These are phyloP conservation scores for Euleptes europaea DNA, from an alignment of 2,113 vertebrate species.

Conservation along the genomic window DNA sequence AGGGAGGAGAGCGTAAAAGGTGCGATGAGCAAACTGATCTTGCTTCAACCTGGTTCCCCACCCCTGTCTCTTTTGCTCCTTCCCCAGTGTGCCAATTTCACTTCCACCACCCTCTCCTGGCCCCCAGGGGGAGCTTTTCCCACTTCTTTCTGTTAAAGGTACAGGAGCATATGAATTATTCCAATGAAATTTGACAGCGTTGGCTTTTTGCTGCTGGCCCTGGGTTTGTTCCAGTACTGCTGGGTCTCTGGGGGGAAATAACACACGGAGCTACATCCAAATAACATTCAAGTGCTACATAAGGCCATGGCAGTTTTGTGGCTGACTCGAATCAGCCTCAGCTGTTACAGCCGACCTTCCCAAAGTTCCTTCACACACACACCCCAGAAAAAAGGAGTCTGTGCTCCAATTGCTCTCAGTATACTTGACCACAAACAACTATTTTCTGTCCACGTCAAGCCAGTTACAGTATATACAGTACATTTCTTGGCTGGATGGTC, in stretches of 20 bases:
- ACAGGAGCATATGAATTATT: slow-evolving; percentile 16
- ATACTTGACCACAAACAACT: slow-evolving; percentile 5
- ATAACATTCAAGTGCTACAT: background rate
- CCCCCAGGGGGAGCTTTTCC: background rate
- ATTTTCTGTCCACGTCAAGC: background rate
- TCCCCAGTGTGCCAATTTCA: too few species aligned
- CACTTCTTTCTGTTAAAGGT: background rate
- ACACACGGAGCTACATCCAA: background rate
- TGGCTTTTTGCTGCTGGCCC: background rate
- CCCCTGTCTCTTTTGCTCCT: too few species aligned
- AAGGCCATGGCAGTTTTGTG: background rate
- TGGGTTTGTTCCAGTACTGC: too few species aligned
- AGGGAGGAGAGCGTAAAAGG: too few species aligned
- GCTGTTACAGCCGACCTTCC: background rate
- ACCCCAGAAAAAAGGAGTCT: background rate
- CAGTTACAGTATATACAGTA: background rate
- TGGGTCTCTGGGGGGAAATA: background rate
- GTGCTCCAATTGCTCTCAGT: too few species aligned
- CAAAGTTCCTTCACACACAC: background rate
- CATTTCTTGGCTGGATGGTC: background rate
- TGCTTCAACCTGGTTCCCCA: too few species aligned
- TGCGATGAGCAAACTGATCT: too few species aligned
- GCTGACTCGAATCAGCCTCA: background rate
- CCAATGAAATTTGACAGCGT: slow-evolving; percentile 15
- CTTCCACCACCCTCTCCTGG: too few species aligned